Conservation (phyloP, 2,888 invertebrate genomes). For the Emesis russula region DNA sequence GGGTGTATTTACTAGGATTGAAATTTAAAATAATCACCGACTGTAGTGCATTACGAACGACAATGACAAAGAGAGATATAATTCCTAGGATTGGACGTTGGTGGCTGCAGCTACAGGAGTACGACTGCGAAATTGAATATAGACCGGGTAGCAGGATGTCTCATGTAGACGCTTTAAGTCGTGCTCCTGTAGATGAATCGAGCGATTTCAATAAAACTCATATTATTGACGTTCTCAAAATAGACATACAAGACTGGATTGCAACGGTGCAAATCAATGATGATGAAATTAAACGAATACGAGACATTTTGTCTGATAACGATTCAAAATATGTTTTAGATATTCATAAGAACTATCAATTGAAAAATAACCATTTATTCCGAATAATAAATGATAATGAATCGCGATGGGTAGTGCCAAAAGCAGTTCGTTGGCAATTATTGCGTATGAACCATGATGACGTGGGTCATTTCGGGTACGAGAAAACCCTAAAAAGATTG, state of each 20-base stretch:
- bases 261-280: slow-evolving; percentile 17
- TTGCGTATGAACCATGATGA: slow-evolving; percentile 5
- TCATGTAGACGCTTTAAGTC: slow-evolving; percentile 9
- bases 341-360: slow-evolving; percentile 66
- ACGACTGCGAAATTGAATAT: slow-evolving; percentile 2
- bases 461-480: slow-evolving; percentile 70
- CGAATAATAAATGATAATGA: slow-evolving; percentile 41
- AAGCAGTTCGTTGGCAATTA: background rate
- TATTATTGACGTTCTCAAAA: background rate
- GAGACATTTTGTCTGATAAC: slow-evolving; percentile 33
- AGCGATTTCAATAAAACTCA: background rate
- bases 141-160: background rate
- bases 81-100: slow-evolving; percentile 14
- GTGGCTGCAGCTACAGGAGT: slow-evolving; percentile 12
- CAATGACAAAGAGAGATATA: background rate
- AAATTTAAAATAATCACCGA: background rate
- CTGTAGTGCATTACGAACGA: background rate
- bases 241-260: slow-evolving; percentile 29
- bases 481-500: slow-evolving; percentile 51
- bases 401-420: slow-evolving; percentile 77
- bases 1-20: slow-evolving; percentile 9
- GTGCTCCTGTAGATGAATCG: background rate
- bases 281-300: slow-evolving; percentile 61
- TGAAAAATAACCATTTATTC: slow-evolving; percentile 67
- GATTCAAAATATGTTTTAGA: slow-evolving; percentile 39